Base-by-base conservation (phyloP, 2,797 vertebrate genomes). In the Cuculus canorus region DNA sequence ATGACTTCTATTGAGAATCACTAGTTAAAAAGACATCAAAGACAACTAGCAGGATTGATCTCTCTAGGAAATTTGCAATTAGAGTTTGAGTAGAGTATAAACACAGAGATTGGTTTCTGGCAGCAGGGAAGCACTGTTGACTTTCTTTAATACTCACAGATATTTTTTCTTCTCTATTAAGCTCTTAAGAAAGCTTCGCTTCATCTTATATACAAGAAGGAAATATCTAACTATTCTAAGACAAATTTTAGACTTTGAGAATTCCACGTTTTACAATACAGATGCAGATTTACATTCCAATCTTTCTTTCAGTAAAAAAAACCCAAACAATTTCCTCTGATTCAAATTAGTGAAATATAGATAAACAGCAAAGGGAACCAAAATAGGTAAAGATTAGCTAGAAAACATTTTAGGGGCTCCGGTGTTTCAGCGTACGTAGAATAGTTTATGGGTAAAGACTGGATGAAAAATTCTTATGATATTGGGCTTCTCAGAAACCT, bases 1-100 rank as follows among this genome's bases (percentile, higher is more conserved):
- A 14, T 48, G 41, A 35, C 0, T 0, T 39, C 72, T 68, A n/a
- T 32, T 54, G 50, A 90, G 59, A 88, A 70, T 45, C 52, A 22
- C 56, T 82, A 56, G 43, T 68, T 77, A 76, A 84, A 90, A 90
- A 79, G 53, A 73, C 64, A 94, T 84, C 83, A 87, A 56, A 92
- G 63, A 63, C 86, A 94, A 66, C 35, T 14, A 70, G 39, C 45
- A 84, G 59, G 52, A 90, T 5, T 79, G 70, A 93, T 80, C 17
- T 90, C 61, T 81, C 32, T 69, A 79, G 39, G 60, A 92, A 79
- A 92, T 45, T 66, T 75, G 37, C 61, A 91, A 60, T 92, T 88
- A 75, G 71, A 73, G 33, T 56, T 33, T 68, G 48, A 89, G 59
- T 18, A 9, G 70, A 33, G 28, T 90, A 90, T 88, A 86, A 88